A percentile compares a stretch with the other conserved stretches of the same genome.
phyloP scores from a whole-genome alignment of 2,888 invertebrate species.

The Nemotelus nigrinus region DNA sequence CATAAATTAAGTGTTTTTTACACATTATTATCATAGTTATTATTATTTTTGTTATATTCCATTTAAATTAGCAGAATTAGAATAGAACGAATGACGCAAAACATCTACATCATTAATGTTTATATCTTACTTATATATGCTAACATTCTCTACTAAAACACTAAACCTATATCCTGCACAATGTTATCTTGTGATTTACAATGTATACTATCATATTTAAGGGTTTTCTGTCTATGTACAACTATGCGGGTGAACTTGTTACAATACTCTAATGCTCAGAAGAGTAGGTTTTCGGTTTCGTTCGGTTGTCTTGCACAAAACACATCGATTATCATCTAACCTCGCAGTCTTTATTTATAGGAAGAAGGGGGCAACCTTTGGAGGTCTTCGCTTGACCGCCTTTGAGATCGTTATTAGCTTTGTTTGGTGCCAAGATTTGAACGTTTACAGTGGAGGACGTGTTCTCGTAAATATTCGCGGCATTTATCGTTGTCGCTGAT shows the following conservation, averaged over 20 bases:
- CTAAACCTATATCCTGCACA: constrained; percentile 33
- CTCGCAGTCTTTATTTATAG: constrained; percentile 83
- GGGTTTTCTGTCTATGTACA: not conserved
- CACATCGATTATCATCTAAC: constrained; percentile 79
- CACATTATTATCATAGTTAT: not conserved
- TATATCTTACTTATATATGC: constrained; percentile 10
- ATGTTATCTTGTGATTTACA: constrained; percentile 20
- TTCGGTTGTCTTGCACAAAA: not conserved
- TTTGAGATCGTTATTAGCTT: constrained; percentile 49
- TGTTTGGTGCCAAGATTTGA: constrained; percentile 40
- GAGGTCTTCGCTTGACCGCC: constrained; percentile 48
- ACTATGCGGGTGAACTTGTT: constrained; percentile 19
- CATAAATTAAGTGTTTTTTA: constrained; percentile 37
- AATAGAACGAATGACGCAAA: constrained; percentile 24
- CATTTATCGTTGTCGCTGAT: constrained; percentile 51
- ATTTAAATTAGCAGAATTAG: constrained; percentile 20
- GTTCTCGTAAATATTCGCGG: constrained; percentile 41
- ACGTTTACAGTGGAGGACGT: constrained; percentile 40
- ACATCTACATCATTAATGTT: constrained; percentile 30
- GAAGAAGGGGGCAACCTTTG: constrained; percentile 62
- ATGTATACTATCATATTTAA: not conserved
- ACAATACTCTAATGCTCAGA: not conserved
- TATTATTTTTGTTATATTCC: constrained; percentile 8
- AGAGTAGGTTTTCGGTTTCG: constrained; percentile 9
- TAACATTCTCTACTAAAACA: constrained; percentile 13